Evolutionary conservation across 2,888 invertebrate genomes (phyloP), one percentile per base, ranked within the genome.

Genomic region (Ecliptopera silaceata): DNA sequence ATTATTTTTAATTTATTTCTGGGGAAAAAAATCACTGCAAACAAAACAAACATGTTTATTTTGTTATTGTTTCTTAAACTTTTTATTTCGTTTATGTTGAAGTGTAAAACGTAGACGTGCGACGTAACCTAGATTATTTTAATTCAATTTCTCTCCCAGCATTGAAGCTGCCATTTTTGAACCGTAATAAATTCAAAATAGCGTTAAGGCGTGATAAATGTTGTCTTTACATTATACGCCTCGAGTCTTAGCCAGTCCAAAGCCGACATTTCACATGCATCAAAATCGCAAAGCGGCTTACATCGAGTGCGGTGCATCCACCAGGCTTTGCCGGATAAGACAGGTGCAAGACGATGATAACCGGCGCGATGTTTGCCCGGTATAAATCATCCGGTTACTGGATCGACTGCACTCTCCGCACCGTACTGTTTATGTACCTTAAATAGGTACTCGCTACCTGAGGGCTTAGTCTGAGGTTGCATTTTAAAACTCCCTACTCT

Each of bases 301-400:
- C 59, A 54, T 45, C 66, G 67, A 68, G 60, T 65, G 66, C 53
- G 64, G 62, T 63, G 65, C 66, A 65, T 63, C 66, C 57, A 48
- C 56, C 53, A 53, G 47, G 62, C 61, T 59, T 63, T 53, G 63
- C 58, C 69, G 79, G 77, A 76, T 80, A 79, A 84, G 80, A 78
- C 85, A 85, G 85, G 85, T 86, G 85, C 80, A 77, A 80, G 79
- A 72, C 70, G 74, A 55, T 73, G 86, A 86, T 86, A 86, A 82
- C 82, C 71, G 69, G 69, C 68, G 65, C 76, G 68, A 75, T 85
- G 82, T 86, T 86, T 85, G 77, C 79, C 68, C 70, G 65, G 72
- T 64, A 72, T 77, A 79, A 76, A 80, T 82, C 80, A 79, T 72
- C 72, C 72, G 70, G 68, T 49, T 52, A 44, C 63, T 54, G 69